phyloP scores from a whole-genome alignment of 2,113 vertebrate genomes.

The Microtus ochrogaster region DNA sequence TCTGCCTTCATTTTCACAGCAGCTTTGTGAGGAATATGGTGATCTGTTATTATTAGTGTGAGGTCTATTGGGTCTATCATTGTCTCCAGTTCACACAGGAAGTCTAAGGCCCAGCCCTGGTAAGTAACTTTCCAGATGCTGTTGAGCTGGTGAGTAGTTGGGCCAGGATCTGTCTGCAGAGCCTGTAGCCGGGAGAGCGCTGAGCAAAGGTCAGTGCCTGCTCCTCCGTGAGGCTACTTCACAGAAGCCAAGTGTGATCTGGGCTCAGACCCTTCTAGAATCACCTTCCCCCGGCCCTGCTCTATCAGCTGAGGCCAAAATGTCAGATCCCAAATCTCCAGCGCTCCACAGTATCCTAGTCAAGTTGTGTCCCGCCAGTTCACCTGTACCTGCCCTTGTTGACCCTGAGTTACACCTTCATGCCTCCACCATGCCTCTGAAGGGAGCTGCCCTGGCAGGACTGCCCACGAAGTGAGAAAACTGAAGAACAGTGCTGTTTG shows the following conservation, averaged over 20 bases:
- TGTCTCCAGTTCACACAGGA: not conserved
- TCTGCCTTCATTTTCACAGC: not conserved
- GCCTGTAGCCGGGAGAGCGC: not conserved
- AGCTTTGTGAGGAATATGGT: not conserved
- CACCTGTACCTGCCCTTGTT: not conserved
- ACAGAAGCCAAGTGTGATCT: not conserved
- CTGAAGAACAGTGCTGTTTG: not conserved
- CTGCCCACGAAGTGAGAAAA: not conserved
- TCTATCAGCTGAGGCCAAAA: not conserved
- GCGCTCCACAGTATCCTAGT: rapidly evolving
- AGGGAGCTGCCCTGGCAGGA: not conserved
- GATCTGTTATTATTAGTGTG: not conserved
- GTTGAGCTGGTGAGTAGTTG: not conserved
- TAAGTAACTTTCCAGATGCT: not conserved
- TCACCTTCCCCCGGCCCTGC: not conserved
- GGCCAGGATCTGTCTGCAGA: not conserved
- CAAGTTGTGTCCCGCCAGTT: not conserved
- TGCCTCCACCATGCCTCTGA: not conserved
- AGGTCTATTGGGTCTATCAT: not conserved
- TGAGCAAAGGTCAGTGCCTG: not conserved
- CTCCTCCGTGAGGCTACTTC: not conserved
- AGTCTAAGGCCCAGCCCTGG: not conserved
- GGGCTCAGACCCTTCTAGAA: not conserved
- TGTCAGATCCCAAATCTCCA: not conserved
- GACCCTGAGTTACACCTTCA: not conserved